A percentile compares a stretch with the other conserved stretches of the same genome.
phyloP scores from a whole-genome alignment of 2,888 invertebrate species.

The Microctonus hyperodae region DNA sequence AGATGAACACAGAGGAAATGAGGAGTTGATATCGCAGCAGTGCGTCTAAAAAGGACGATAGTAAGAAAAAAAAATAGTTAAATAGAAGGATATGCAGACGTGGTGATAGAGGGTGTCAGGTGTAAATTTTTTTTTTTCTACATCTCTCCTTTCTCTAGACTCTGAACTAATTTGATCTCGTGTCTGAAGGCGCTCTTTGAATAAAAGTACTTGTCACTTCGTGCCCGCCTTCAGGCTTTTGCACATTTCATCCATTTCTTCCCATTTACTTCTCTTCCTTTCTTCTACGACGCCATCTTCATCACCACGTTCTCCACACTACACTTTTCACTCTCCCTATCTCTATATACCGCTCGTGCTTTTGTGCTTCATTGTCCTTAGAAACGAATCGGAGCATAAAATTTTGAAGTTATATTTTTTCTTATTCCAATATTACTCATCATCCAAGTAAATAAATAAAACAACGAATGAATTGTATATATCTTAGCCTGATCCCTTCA shows the following conservation, averaged over 20 bases:
- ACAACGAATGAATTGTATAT: too few species aligned
- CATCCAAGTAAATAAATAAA: too few species aligned
- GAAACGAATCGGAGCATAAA: constrained; percentile 16
- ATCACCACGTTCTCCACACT: neutral
- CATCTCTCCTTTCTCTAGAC: constrained; percentile 7
- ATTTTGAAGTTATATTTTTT: neutral
- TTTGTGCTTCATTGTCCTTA: neutral
- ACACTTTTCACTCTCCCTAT: neutral
- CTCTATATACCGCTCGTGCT: neutral
- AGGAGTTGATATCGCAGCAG: neutral
- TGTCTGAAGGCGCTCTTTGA: constrained; percentile 43
- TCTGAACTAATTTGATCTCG: constrained; percentile 47
- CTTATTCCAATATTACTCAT: neutral
- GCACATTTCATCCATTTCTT: constrained; percentile 12
- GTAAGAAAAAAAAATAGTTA: neutral
- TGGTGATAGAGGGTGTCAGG: neutral
- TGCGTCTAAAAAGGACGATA: too few species aligned
- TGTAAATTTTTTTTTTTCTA: constrained; percentile 7
- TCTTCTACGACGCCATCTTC: neutral
- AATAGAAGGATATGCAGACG: neutral
- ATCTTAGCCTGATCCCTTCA: too few species aligned
- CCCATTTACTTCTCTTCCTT: constrained; percentile 16
- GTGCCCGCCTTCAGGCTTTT: constrained; percentile 26
- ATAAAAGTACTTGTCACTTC: constrained; percentile 42
- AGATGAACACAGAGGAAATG: neutral